A percentile compares a stretch with the other conserved stretches of the same genome.
Evolutionary conservation across 92 coral and sea anemone species (phyloP).

Genomic region (Heteractis magnifica): DNA sequence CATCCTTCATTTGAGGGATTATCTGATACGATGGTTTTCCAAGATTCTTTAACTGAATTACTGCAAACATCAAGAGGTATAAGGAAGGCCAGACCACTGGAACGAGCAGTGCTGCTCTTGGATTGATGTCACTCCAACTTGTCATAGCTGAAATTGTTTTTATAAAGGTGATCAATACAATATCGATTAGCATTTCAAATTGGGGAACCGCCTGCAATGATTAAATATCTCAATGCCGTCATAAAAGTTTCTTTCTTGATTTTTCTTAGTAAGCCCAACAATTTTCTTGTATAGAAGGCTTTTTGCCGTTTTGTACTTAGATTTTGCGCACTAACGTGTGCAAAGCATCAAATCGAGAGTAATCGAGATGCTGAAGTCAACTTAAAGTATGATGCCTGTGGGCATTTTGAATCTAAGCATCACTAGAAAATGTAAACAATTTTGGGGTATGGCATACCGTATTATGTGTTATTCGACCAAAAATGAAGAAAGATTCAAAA

Average conservation of each 20-base stretch:
- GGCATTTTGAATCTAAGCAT: too few relatives aligned
- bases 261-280: not conserved
- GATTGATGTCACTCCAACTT: slow-evolving; percentile 71
- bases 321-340: too few relatives aligned
- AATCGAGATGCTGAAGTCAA: too few relatives aligned
- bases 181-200: not conserved
- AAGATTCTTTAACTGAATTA: slow-evolving; percentile 39
- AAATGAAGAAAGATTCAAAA: too few relatives aligned
- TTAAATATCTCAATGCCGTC: not conserved
- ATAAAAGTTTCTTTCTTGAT: not conserved
- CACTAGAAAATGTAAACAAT: too few relatives aligned
- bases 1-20: slow-evolving; percentile 5
- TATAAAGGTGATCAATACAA: not conserved
- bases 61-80: slow-evolving; percentile 59
- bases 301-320: too few relatives aligned
- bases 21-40: not conserved
- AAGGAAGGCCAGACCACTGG: slow-evolving; percentile 75
- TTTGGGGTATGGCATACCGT: too few relatives aligned
- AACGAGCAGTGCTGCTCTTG: slow-evolving; percentile 59
- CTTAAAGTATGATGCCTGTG: too few relatives aligned
- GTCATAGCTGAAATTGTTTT: slow-evolving; percentile 57
- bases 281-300: too few relatives aligned
- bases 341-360: too few relatives aligned
- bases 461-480: too few relatives aligned
- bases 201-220: not conserved